Conservation (phyloP, 2,888 invertebrate species). For the Zonitis immaculata region DNA sequence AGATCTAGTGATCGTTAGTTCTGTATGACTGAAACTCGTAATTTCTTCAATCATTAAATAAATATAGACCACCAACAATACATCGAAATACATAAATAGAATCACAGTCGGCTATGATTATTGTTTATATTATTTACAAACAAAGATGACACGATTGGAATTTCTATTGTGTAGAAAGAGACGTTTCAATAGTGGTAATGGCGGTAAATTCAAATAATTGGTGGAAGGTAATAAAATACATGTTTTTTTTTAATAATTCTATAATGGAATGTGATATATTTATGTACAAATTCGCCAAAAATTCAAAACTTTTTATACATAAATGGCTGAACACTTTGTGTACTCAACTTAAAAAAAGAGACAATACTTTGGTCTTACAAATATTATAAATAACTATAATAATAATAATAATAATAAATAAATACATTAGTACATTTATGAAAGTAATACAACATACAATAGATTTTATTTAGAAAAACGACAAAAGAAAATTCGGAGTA, state of each 20-base stretch:
- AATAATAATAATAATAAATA: conserved; percentile 8
- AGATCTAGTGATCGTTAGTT: background rate
- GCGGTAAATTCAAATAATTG: too few species aligned
- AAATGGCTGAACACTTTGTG: conserved; percentile 23
- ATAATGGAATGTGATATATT: background rate
- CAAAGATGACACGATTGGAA: too few species aligned
- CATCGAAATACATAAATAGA: too few species aligned
- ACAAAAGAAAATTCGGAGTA: conserved; percentile 4
- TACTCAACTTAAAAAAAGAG: conserved; percentile 21
- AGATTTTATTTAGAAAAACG: background rate
- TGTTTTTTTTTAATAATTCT: background rate
- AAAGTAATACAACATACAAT: conserved; percentile 9
- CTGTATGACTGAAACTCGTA: background rate
- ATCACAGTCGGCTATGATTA: too few species aligned
- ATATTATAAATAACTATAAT: conserved; percentile 22
- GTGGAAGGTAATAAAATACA: too few species aligned
- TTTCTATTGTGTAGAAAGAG: too few species aligned
- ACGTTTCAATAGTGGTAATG: too few species aligned
- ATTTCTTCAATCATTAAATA: too few species aligned
- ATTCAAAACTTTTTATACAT: too few species aligned
- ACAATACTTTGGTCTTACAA: conserved; percentile 31
- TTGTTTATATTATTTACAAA: too few species aligned
- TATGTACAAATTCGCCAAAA: background rate
- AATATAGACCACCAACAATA: too few species aligned
- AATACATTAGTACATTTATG: conserved; percentile 12